Evolutionary conservation across 2,888 invertebrate species (phyloP), one percentile per base, ranked within the genome.

Genomic region (Galerucella calmariensis): DNA sequence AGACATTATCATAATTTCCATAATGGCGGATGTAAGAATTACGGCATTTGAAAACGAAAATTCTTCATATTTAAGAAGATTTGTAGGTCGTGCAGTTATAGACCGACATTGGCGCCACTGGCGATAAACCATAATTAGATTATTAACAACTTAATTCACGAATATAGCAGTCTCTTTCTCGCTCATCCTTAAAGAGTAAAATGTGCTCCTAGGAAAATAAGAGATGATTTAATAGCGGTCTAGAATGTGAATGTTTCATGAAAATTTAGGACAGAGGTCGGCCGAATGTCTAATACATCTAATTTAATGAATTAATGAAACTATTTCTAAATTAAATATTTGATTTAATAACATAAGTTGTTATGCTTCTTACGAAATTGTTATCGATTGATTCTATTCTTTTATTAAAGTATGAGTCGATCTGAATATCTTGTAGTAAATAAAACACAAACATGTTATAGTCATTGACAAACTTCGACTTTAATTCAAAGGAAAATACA

Each of bases 111-210:
- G 69, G 62, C 69, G 69, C 62, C 62, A 62, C 24, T 63, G 69
- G 51, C 69, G 61, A 69, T 69, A 69, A 69, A 69, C n/a, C 62
- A 10, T 61, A 62, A 62, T 61, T 69, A 62, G 27, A 69, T 69
- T 69, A 69, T 69, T 69, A 69, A 69, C 62, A 63, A 69, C 62
- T 61, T 63, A 62, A 69, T 69, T 69, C 69, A 61, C 61, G n/a
- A 61, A 61, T 20, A 35, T 62, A 48, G 61, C 24, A 11, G 9
- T 35, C 16, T 69, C 59, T 69, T 11, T 67, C 67, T 65, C 48
- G 16, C 20, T 16, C 24, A 41, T 63, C 16, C 6, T 35, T 41
- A n/a, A 63, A 14, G 35, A 63, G n/a, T 35, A n/a, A 14, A 20
- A 11, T 24, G 44, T 41, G 41, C n/a, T 63, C 41, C n/a, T 63